Conservation (phyloP, 92 coral and sea anemone species). For the Palythoa grandis region DNA sequence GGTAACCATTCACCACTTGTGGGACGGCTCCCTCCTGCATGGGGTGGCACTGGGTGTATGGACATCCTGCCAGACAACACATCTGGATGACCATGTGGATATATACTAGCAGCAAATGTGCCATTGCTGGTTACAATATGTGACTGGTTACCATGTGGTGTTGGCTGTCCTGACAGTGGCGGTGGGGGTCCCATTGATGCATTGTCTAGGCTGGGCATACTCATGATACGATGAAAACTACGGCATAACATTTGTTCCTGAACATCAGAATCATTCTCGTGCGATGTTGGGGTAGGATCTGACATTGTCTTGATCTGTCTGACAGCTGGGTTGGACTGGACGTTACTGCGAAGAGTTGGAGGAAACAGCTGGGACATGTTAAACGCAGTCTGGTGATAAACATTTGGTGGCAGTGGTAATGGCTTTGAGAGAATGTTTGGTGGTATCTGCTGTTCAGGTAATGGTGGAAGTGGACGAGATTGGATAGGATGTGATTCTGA, state of each 20-base stretch:
- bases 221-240: constrained; percentile 56
- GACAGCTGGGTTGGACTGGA: constrained; percentile 47
- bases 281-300: constrained; percentile 65
- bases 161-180: not conserved
- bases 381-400: constrained; percentile 35
- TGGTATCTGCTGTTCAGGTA: constrained; percentile 59
- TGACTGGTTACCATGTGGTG: constrained; percentile 69
- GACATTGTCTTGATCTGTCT: constrained; percentile 64
- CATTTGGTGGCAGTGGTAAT: constrained; percentile 43
- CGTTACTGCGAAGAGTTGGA: constrained; percentile 72
- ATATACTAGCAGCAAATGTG: constrained; percentile 50
- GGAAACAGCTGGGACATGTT: constrained; percentile 82
- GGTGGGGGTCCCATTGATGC: constrained; percentile 51
- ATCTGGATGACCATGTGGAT: constrained; percentile 62
- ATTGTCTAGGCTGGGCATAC: constrained; percentile 57
- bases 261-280: constrained; percentile 60
- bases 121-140: constrained; percentile 47
- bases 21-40: constrained; percentile 48
- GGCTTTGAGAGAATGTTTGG: constrained; percentile 46
- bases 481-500: constrained; percentile 54
- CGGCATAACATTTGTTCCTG: constrained; percentile 48
- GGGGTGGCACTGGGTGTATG: constrained; percentile 36
- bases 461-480: constrained; percentile 79
- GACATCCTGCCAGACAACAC: constrained; percentile 54
- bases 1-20: constrained; percentile 61